Evolutionary conservation across 2,113 vertebrate species (phyloP).

Genomic region (Hiodon tergisus): DNA sequence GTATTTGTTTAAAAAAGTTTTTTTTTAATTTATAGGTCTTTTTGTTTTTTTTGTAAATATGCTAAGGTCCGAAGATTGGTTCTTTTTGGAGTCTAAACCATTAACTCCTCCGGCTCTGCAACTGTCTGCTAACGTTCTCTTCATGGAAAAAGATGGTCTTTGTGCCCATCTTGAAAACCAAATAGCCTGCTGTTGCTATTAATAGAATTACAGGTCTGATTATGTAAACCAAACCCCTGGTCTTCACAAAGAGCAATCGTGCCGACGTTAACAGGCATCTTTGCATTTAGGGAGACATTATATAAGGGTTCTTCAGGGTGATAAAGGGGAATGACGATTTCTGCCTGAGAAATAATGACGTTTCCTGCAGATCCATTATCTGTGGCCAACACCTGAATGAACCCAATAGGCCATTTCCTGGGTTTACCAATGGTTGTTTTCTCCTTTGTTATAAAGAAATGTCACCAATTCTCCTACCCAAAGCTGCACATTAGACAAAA

Average conservation of each 20-base stretch:
- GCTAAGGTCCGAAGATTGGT: too few species aligned
- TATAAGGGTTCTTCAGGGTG: constrained; percentile 17
- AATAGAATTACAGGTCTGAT: constrained; percentile 16
- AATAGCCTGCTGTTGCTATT: constrained; percentile 15
- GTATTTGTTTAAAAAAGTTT: too few species aligned
- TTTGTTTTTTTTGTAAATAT: too few species aligned
- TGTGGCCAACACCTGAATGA: neutral
- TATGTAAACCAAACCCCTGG: neutral
- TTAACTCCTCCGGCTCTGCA: neutral
- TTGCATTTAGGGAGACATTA: constrained; percentile 11
- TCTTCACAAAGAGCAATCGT: neutral
- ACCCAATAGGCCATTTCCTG: too few species aligned
- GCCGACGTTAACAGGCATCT: neutral
- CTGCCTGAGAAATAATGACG: neutral
- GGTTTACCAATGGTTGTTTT: too few species aligned
- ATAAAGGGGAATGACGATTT: neutral
- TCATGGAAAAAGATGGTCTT: neutral
- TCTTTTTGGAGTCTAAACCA: neutral
- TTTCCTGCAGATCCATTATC: neutral
- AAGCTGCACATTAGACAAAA: neutral
- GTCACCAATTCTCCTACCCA: neutral
- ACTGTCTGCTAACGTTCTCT: neutral
- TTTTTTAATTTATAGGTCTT: neutral
- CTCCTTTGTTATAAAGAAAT: too few species aligned
- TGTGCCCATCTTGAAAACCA: neutral